Percentiles rank a stretch among this genome's conserved stretches.
phyloP scores from a whole-genome alignment of 2,888 invertebrate species.

The Lithodes maja region DNA sequence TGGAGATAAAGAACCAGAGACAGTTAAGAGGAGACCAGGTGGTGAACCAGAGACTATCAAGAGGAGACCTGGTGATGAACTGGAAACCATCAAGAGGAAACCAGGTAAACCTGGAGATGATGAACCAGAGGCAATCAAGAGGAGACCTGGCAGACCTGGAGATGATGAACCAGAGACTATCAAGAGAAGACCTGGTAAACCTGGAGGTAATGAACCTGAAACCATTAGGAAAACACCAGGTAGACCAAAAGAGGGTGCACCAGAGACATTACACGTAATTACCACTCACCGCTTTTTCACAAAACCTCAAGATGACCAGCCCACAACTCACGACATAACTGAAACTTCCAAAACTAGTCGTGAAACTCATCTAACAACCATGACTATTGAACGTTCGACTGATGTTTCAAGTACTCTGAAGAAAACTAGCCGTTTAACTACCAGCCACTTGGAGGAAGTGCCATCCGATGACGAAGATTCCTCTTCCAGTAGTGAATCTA shows the following conservation, averaged over 20 bases:
- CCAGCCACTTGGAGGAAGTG: background rate
- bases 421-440: too few species aligned
- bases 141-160: slow-evolving; percentile 20
- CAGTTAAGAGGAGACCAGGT: background rate
- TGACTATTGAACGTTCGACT: too few species aligned
- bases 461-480: background rate
- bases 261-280: background rate
- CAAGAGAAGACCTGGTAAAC: background rate
- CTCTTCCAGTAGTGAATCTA: background rate
- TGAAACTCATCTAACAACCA: too few species aligned
- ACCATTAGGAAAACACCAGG: background rate
- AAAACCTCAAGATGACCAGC: too few species aligned
- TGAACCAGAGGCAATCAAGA: slow-evolving; percentile 27
- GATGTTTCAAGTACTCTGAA: too few species aligned
- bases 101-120: slow-evolving; percentile 30
- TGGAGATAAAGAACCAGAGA: background rate
- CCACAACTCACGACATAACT: too few species aligned
- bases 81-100: background rate
- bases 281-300: too few species aligned
- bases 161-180: slow-evolving; percentile 17
- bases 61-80: slow-evolving; percentile 11
- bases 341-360: too few species aligned
- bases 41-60: slow-evolving; percentile 38
- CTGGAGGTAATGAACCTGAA: slow-evolving; percentile 1
- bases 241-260: background rate